Percentiles rank a stretch among this genome's conserved stretches.
Evolutionary conservation across 2,888 invertebrate genomes (phyloP).

Genomic region (Lasiommata megera): DNA sequence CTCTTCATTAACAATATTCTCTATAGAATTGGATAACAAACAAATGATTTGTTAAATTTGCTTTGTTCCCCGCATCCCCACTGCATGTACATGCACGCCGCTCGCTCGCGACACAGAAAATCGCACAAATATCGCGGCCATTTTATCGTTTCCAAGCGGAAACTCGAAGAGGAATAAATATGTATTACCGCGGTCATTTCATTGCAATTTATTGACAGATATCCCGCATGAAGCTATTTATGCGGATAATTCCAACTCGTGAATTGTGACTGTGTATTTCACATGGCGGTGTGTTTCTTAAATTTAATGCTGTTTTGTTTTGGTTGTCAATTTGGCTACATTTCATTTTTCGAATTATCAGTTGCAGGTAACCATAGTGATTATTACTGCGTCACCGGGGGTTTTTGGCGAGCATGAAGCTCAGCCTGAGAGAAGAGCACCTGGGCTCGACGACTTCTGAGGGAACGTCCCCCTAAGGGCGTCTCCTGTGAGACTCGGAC

Average conservation of each 20-base stretch:
- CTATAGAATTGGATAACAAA: too few relatives aligned
- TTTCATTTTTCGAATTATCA: too few relatives aligned
- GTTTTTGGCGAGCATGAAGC: too few relatives aligned
- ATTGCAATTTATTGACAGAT: slow-evolving; percentile 29
- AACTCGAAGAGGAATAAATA: slow-evolving; percentile 24
- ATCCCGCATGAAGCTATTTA: slow-evolving; percentile 24
- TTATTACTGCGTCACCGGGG: too few relatives aligned
- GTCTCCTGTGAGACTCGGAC: too few relatives aligned
- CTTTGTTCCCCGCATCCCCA: not conserved
- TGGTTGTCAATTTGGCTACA: not conserved
- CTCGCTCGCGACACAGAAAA: slow-evolving; percentile 8
- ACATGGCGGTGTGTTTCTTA: not conserved
- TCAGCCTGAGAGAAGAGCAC: too few relatives aligned
- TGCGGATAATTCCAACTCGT: slow-evolving; percentile 19
- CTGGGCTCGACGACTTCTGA: too few relatives aligned
- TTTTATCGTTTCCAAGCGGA: slow-evolving; percentile 25
- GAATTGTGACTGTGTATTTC: slow-evolving; percentile 11
- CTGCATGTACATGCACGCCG: not conserved
- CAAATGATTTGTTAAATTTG: not conserved
- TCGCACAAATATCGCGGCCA: slow-evolving; percentile 23
- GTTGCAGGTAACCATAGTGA: too few relatives aligned
- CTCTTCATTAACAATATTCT: too few relatives aligned
- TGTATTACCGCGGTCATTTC: slow-evolving; percentile 25
- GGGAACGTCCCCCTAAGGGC: too few relatives aligned
- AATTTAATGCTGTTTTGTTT: not conserved